phyloP scores from a whole-genome alignment of 2,113 vertebrate species.

The Nibea albiflora region DNA sequence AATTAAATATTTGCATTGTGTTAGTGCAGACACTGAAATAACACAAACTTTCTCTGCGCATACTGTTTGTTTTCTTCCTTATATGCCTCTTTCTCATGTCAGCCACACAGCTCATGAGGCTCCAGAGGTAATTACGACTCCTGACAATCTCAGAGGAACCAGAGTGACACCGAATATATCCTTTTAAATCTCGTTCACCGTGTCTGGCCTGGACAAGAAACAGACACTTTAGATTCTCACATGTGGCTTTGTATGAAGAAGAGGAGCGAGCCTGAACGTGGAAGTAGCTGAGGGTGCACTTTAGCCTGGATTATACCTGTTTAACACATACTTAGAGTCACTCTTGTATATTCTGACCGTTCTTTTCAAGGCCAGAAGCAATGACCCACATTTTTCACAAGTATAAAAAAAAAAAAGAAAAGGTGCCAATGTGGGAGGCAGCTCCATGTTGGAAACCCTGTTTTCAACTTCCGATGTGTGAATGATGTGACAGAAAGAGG shows the following conservation, averaged over 20 bases:
- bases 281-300: conserved; percentile 22
- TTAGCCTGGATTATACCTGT: not conserved
- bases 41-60: not conserved
- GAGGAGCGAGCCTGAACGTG: not conserved
- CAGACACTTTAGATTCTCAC: not conserved
- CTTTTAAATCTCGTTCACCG: not conserved
- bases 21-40: conserved; percentile 11
- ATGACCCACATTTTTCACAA: conserved; percentile 11
- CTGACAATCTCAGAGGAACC: conserved; percentile 15
- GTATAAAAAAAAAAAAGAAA: conserved; percentile 17
- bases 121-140: conserved; percentile 33
- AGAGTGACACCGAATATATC: conserved; percentile 15
- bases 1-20: not conserved
- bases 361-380: conserved; percentile 8
- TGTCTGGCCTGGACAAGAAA: not conserved
- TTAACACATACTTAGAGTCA: not conserved
- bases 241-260: conserved; percentile 28
- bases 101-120: conserved; percentile 15
- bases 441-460: conserved; percentile 55
- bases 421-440: not conserved
- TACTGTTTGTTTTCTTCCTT: not conserved
- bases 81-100: not conserved
- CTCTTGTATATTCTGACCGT: not conserved
- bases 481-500: conserved; percentile 43
- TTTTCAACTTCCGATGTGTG: conserved; percentile 24